Evolutionary conservation across 2,113 vertebrate genomes (phyloP), one percentile per base, ranked within the genome.

Genomic region (Cavia porcellus): DNA sequence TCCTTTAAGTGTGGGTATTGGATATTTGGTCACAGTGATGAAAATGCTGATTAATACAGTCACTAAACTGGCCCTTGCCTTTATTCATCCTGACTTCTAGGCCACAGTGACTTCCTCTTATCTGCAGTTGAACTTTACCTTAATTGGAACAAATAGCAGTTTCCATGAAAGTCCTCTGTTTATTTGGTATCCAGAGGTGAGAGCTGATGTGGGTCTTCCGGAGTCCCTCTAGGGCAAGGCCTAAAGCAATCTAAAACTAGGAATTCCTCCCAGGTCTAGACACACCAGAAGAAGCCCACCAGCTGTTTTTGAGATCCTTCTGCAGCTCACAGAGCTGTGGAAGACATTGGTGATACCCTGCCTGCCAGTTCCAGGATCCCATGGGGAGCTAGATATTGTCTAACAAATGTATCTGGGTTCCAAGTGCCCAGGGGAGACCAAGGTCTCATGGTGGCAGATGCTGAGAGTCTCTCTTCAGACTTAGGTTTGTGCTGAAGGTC

Each of bases 381-480:
- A 61, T 0, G 15, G 59, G 84, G 45, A 93, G 74, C 42, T 30
- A 45, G 57, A 66, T 74, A 55, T 66, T 17, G 25, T 87, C 47
- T 45, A 55, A 59, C 89, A 94, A 81, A 97, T 20, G 30, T 55
- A 64, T 62, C 55, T 55, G 20, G n/a, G 38, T 59, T 75, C 66
- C 66, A 81, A 24, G 30, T n/a, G 61, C 11, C 79, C 88, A 68
- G 52, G 59, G 30, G 28, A 92, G 64, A 82, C 59, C 32, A 42
- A 83, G 55, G 55, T 82, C 28, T 89, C 50, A 61, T 86, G 59
- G 72, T 79, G 45, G 32, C 19, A 92, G 61, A 81, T 87, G n/a
- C 45, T 64, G n/a, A 93, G 87, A 79, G 35, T 77, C 83, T 80
- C 52, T 25, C 68, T 89, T 95, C 85, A 87, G 80, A 96, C 66